phyloP scores from a whole-genome alignment of 2,888 invertebrate species.

The Melanostoma mellinum region DNA sequence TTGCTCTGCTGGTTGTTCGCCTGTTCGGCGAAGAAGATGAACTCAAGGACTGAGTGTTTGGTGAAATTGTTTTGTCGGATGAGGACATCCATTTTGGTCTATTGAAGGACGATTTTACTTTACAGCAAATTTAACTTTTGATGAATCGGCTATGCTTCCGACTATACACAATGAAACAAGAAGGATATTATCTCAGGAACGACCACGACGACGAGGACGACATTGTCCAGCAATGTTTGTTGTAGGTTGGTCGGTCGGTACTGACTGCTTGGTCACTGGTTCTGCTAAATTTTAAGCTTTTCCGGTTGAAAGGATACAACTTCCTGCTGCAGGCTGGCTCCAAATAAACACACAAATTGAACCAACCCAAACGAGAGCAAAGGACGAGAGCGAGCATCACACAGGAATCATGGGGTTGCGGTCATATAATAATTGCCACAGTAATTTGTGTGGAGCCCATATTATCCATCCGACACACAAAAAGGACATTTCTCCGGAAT shows the following conservation, averaged over 20 bases:
- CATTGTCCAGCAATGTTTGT: slow-evolving; percentile 7
- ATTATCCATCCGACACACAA: slow-evolving; percentile 49
- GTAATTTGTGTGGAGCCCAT: slow-evolving; percentile 70
- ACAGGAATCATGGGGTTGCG: slow-evolving; percentile 61
- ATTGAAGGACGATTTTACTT: slow-evolving; percentile 40
- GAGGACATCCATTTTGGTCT: slow-evolving; percentile 3
- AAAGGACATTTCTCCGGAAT: slow-evolving; percentile 59
- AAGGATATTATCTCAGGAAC: slow-evolving; percentile 37
- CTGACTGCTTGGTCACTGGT: slow-evolving; percentile 29
- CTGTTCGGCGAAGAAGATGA: neutral
- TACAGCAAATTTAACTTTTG: slow-evolving; percentile 71
- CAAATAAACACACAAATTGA: slow-evolving; percentile 56
- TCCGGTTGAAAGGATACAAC: slow-evolving; percentile 67
- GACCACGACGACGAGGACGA: neutral
- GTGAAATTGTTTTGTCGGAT: slow-evolving; percentile 23
- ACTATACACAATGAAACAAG: slow-evolving; percentile 52
- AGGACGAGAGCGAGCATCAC: slow-evolving; percentile 8
- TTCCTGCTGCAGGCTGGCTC: slow-evolving; percentile 64
- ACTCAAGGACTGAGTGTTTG: slow-evolving; percentile 20
- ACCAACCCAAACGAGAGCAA: slow-evolving; percentile 14
- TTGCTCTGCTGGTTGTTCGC: too few relatives aligned
- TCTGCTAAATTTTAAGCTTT: slow-evolving; percentile 69
- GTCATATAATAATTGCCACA: slow-evolving; percentile 72
- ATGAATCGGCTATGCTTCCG: slow-evolving; percentile 67
- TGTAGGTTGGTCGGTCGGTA: neutral